Base-by-base conservation (phyloP, 2,888 invertebrate genomes). In the Bombylius major region DNA sequence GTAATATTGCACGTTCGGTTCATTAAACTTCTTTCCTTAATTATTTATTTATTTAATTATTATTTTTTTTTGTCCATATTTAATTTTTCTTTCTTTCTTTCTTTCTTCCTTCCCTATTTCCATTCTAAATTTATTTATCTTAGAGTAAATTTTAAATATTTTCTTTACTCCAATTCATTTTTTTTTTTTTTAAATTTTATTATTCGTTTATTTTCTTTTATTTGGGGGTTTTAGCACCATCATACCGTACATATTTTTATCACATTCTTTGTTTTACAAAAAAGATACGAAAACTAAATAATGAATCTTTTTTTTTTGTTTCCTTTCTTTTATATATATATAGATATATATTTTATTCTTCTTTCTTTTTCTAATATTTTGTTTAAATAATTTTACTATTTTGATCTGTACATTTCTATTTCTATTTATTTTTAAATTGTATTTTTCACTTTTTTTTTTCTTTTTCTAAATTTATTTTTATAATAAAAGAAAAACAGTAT, bases 1-100 rank as follows among this genome's bases (percentile, higher is more conserved):
- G 74, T 71, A 67, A 69, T 74, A 74, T 74, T 74, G 74, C 74
- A 74, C 74, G 74, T 73, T 71, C 69, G 70, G 70, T 70, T 67
- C 62, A 58, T 62, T 65, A 60, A 60, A 23, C 62, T 61, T 61
- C 59, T 60, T 57, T 56, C 53, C 56, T 53, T 51, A 47, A 39
- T 59, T 58, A 57, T 58, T 52, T 51, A 49, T 58, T 58, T 54
- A 44, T 52, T 59, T 5, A 23, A 4, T 12, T 44, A n/a, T 44
- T 50, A 6, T 42, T 50, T n/a, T n/a, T n/a, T n/a, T n/a, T 11
- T 42, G 39, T 42, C n/a, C 13, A 33, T 47, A 13, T 13, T 33
- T 47, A 32, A 47, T 47, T 53, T 14, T 47, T 46, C 49, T 36
- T 52, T 54, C 23, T 50, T 33, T 58, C 1, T 47, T 47, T 53